A percentile compares a stretch with the other conserved stretches of the same genome.
Conservation (phyloP, 23 tunicate species). For the Oikopleura vanhoeffeni region DNA sequence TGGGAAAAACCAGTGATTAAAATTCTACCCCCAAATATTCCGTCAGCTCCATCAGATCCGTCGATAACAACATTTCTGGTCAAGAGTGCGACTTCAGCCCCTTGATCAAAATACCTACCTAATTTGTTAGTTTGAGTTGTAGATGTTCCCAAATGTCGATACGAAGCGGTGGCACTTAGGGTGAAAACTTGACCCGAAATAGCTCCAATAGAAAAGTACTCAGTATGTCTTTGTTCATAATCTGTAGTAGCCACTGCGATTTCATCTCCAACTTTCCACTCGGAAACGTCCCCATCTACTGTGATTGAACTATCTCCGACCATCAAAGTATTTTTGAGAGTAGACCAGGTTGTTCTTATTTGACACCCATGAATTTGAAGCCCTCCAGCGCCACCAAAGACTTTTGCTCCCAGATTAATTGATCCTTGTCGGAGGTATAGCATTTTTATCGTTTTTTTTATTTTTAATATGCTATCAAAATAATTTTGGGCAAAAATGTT, state of each 20-base stretch:
- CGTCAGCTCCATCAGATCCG: conserved; percentile 18
- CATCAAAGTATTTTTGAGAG: conserved; percentile 28
- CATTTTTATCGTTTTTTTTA: too few species aligned
- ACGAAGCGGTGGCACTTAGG: conserved; percentile 17
- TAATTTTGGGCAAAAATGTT: too few species aligned
- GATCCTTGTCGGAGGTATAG: neutral
- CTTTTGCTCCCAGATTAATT: neutral
- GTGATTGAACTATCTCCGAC: conserved; percentile 26
- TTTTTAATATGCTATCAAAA: too few species aligned
- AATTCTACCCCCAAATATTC: neutral
- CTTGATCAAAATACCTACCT: conserved; percentile 15
- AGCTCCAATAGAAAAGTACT: neutral
- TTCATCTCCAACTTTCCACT: conserved; percentile 64
- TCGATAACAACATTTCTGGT: conserved; percentile 33
- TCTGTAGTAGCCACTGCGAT: conserved; percentile 69
- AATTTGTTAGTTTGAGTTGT: neutral
- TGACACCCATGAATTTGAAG: neutral
- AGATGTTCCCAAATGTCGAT: conserved; percentile 33
- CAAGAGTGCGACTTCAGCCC: conserved; percentile 47
- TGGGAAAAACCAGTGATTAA: too few species aligned
- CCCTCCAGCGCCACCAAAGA: neutral
- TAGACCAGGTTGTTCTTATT: conserved; percentile 20
- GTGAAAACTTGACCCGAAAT: conserved; percentile 24
- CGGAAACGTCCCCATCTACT: conserved; percentile 27
- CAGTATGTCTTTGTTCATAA: conserved; percentile 20